Evolutionary conservation across 2,888 invertebrate species (phyloP).

Genomic region (Petrophora chlorosata): DNA sequence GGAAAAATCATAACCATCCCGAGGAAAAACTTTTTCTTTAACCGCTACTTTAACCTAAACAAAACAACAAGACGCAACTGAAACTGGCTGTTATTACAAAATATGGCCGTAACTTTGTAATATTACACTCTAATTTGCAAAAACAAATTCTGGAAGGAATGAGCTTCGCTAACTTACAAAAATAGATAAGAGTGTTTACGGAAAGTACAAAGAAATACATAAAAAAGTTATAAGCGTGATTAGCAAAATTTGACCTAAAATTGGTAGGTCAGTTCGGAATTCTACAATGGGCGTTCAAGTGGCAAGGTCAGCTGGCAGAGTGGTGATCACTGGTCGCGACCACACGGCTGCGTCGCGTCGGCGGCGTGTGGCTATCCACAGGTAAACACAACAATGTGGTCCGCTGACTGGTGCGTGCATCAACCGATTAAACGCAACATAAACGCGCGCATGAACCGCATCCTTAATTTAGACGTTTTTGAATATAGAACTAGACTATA

Average conservation of each 20-base stretch:
- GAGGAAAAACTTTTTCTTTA: neutral
- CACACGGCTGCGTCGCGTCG: neutral
- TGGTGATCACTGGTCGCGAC: neutral
- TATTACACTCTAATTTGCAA: neutral
- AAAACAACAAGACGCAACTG: neutral
- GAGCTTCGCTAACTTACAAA: neutral
- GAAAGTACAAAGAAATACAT: neutral
- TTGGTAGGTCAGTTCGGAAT: slow-evolving; percentile 3
- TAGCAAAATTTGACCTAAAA: slow-evolving; percentile 11
- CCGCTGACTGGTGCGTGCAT: slow-evolving; percentile 17
- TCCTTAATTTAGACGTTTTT: slow-evolving; percentile 6
- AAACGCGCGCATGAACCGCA: slow-evolving; percentile 11
- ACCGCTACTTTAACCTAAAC: slow-evolving; percentile 1
- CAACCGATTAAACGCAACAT: slow-evolving; percentile 12
- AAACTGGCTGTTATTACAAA: slow-evolving; percentile 1
- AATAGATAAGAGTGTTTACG: neutral
- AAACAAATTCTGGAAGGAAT: neutral
- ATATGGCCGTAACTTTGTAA: neutral
- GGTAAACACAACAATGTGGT: slow-evolving; percentile 17
- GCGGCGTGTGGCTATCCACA: neutral
- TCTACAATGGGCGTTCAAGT: slow-evolving; percentile 10
- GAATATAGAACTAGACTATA: neutral
- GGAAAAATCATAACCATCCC: too few relatives aligned
- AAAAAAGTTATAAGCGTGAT: neutral
- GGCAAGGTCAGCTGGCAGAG: slow-evolving; percentile 15